phyloP scores from a whole-genome alignment of 1,140 invertebrate genomes.

The Euglossa dilemma region DNA sequence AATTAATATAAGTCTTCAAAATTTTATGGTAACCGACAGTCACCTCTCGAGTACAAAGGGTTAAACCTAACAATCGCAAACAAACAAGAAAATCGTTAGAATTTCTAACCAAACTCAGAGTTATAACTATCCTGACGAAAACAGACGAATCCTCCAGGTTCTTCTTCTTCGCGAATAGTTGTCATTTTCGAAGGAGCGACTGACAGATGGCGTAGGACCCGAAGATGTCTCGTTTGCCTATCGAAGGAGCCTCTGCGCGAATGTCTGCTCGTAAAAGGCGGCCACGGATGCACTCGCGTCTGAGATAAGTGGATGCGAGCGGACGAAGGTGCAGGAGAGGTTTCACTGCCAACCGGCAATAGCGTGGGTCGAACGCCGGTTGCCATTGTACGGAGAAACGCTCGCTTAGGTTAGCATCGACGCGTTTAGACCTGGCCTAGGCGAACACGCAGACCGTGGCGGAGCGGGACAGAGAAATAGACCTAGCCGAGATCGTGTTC shows the following conservation, averaged over 20 bases:
- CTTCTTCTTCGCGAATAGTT: no score
- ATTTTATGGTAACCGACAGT: no score
- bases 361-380: constrained; percentile 61
- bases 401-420: constrained; percentile 14
- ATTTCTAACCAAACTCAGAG: no score
- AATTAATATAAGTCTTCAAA: no score
- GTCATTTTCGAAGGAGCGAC: no score
- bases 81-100: no score
- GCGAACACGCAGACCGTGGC: background rate
- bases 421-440: constrained; percentile 7
- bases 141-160: no score
- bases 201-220: no score
- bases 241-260: background rate
- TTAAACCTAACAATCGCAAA: no score
- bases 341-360: constrained; percentile 71
- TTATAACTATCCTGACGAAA: no score
- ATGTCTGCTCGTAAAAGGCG: constrained; percentile 3
- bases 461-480: constrained; percentile 6
- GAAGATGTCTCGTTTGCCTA: no score
- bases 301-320: constrained; percentile 35
- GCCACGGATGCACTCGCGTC: background rate
- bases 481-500: constrained; percentile 31
- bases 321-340: constrained; percentile 48
- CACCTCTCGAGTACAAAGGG: no score
- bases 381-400: constrained; percentile 65